Base-by-base conservation (phyloP, 2,888 invertebrate species). In the Rugalucina vietnamica region DNA sequence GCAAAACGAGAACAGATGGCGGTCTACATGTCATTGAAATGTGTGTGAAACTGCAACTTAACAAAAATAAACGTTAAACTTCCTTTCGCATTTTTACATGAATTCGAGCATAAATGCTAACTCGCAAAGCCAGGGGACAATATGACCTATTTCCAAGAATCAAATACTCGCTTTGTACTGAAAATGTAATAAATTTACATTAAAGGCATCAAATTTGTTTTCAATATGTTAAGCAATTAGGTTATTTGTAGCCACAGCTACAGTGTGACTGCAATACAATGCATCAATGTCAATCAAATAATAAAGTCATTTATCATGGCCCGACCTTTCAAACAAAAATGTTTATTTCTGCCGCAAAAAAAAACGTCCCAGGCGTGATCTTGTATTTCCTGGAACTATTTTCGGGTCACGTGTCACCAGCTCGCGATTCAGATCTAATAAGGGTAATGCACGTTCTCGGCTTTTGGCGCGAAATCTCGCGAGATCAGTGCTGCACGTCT, bases 381-480 rank as follows among this genome's bases (percentile, higher is more conserved):
- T 71, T 60, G 73, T 73, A 60, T 79, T 74, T 79, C 69, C 50
- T 65, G 36, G 50, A 37, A 73, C 36, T 60, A 85, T 81, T 84
- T 82, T 32, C 76, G 32, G 27, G 73, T 29, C 82, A 82, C 80
- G 80, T 82, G 82, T 73, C 77, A 49, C 54, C 24, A 36, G 36
- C 37, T 70, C 54, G 77, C 77, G 60, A 69, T 72, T 54, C 50
- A 77, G 70, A 85, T 85, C 77, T 82, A 85, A 85, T 85, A 82
- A 85, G 69, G 50, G 82, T 85, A 85, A 82, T 85, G 82, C 85
- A 82, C 80, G 72, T 85, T 85, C 85, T 76, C 85, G 79, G 65
- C 34, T 34, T 18, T 65, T 65, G 65, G 65, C 21, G 65, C 65
- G 5, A 65, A 34, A 32, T 34, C 65, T 65, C 65, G 34, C 65